A percentile compares a stretch with the other conserved stretches of the same genome.
phyloP scores from a whole-genome alignment of 2,888 invertebrate genomes.

The Therioaphis trifolii region DNA sequence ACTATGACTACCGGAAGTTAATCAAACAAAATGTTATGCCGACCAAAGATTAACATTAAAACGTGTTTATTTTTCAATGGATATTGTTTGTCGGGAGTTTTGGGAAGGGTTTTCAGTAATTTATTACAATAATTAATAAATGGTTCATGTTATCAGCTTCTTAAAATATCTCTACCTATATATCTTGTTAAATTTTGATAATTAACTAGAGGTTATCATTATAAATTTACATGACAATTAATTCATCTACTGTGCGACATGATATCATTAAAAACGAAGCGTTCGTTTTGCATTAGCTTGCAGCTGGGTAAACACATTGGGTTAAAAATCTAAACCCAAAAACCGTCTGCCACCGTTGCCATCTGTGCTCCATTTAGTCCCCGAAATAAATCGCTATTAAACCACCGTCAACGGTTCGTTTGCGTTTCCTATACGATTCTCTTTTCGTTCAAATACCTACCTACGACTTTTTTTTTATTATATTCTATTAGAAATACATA shows the following conservation, averaged over 20 bases:
- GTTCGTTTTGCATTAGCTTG: slow-evolving; percentile 4
- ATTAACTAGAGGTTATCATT: too few relatives aligned
- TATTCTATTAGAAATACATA: too few relatives aligned
- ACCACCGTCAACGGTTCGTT: slow-evolving; percentile 39
- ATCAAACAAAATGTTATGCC: slow-evolving; percentile 39
- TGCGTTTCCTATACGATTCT: slow-evolving; percentile 3
- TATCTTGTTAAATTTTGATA: too few relatives aligned
- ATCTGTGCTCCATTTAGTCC: slow-evolving; percentile 53
- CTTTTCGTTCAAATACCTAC: neutral
- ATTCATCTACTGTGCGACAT: too few relatives aligned
- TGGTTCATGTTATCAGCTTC: too few relatives aligned
- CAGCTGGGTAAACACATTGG: slow-evolving; percentile 56
- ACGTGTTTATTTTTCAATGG: neutral
- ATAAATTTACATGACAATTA: slow-evolving; percentile 1
- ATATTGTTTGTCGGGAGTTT: neutral
- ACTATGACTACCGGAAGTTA: slow-evolving; percentile 59
- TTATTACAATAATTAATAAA: neutral
- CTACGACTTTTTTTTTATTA: too few relatives aligned
- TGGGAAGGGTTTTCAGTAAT: slow-evolving; percentile 3
- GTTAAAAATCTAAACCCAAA: slow-evolving; percentile 46
- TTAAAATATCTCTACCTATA: too few relatives aligned
- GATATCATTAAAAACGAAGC: neutral
- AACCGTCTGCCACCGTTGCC: slow-evolving; percentile 25
- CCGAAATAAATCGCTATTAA: slow-evolving; percentile 36
- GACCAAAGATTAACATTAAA: slow-evolving; percentile 1